Evolutionary conservation across 1,140 invertebrate species (phyloP).

Genomic region (Drosophila simulans): DNA sequence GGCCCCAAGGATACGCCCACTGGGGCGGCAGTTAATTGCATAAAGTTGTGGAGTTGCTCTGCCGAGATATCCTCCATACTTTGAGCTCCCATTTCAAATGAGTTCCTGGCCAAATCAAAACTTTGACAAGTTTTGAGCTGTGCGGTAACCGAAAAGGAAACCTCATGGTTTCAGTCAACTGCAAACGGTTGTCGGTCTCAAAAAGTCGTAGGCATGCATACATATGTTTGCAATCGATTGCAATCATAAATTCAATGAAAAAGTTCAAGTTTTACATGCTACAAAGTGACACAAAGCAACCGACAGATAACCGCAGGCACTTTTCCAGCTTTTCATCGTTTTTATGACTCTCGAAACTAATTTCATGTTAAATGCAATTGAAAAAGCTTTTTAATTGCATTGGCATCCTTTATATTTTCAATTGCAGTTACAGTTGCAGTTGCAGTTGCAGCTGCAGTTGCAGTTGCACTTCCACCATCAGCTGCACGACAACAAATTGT

Average conservation of each 20-base stretch:
- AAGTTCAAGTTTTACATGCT: constrained; percentile 18
- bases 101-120: constrained; percentile 24
- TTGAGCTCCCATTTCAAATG: constrained; percentile 19
- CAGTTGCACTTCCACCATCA: background rate
- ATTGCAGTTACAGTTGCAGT: constrained; percentile 8
- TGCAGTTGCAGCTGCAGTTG: background rate
- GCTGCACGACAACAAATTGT: constrained; percentile 20
- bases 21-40: constrained; percentile 40
- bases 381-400: constrained; percentile 53
- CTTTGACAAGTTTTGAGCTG: constrained; percentile 15
- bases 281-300: constrained; percentile 37
- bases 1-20: constrained; percentile 1
- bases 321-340: constrained; percentile 43
- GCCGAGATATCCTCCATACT: constrained; percentile 12
- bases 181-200: background rate
- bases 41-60: constrained; percentile 28
- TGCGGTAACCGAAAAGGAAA: background rate
- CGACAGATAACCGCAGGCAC: constrained; percentile 49
- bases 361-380: constrained; percentile 52
- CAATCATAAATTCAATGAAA: constrained; percentile 25
- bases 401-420: constrained; percentile 38
- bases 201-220: background rate
- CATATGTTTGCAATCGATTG: constrained; percentile 22
- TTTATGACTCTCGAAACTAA: constrained; percentile 49
- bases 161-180: constrained; percentile 10